Evolutionary conservation across 2,797 vertebrate genomes (phyloP).

Genomic region (Enteromius afrohamiltoni): DNA sequence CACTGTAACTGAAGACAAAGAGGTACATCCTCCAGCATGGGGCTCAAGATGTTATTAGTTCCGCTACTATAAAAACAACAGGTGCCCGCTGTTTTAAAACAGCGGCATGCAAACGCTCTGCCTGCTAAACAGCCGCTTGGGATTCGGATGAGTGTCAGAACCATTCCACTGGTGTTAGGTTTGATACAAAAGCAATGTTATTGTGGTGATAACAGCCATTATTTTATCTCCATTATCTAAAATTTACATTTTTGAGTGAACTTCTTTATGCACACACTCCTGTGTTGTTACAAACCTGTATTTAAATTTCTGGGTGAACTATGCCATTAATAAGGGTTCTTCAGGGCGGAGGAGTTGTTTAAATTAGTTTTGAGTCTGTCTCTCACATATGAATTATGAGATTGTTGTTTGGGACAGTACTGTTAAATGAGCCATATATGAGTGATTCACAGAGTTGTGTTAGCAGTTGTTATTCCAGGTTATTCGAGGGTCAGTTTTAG

Average conservation of each 20-base stretch:
- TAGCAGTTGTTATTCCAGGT: slow-evolving; percentile 50
- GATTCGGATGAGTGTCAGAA: not conserved
- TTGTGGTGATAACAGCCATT: not conserved
- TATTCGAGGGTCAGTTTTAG: slow-evolving; percentile 44
- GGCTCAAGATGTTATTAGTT: slow-evolving; percentile 14
- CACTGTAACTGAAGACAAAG: not conserved
- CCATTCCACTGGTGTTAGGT: slow-evolving; percentile 17
- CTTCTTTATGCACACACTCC: not conserved
- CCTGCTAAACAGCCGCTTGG: slow-evolving; percentile 7
- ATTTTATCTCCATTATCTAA: not conserved
- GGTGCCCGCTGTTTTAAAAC: slow-evolving; percentile 17
- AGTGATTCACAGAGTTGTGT: slow-evolving; percentile 30
- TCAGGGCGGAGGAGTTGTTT: slow-evolving; percentile 3
- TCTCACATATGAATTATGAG: slow-evolving; percentile 15
- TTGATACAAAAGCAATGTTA: slow-evolving; percentile 20
- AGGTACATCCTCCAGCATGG: not conserved
- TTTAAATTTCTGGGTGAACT: not conserved
- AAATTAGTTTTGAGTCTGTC: slow-evolving; percentile 24
- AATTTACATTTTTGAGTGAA: too few species aligned
- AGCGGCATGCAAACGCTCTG: slow-evolving; percentile 3
- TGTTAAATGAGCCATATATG: slow-evolving; percentile 54
- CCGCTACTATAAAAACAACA: slow-evolving; percentile 21
- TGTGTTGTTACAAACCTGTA: not conserved
- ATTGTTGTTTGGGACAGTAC: slow-evolving; percentile 47
- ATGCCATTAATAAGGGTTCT: slow-evolving; percentile 23